phyloP scores from a whole-genome alignment of 2,113 vertebrate species.

The Polypterus senegalus region DNA sequence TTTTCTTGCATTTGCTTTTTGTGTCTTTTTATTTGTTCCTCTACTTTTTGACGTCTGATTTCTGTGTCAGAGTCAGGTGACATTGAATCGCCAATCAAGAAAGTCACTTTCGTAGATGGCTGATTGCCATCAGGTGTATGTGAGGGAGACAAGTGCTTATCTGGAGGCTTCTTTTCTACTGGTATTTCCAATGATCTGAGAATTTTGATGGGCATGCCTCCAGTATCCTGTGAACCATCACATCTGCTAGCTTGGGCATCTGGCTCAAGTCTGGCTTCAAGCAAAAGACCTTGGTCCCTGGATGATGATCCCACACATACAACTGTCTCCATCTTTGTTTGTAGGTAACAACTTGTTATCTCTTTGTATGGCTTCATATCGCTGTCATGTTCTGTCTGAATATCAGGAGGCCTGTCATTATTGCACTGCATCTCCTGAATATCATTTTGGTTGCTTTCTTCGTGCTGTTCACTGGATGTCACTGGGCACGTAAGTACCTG shows the following conservation, averaged over 20 bases:
- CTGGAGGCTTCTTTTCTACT: conserved; percentile 80
- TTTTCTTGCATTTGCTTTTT: conserved; percentile 51
- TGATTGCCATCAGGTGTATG: conserved; percentile 41
- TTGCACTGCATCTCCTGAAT: too few relatives aligned
- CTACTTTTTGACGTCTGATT: conserved; percentile 60
- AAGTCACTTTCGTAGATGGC: conserved; percentile 76
- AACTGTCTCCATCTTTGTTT: conserved; percentile 57
- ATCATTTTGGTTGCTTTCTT: too few relatives aligned
- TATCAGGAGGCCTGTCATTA: conserved; percentile 17
- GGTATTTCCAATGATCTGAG: conserved; percentile 36
- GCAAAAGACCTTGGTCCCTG: conserved; percentile 32
- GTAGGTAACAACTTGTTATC: conserved; percentile 36
- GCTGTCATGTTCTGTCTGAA: conserved; percentile 37
- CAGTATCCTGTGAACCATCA: conserved; percentile 26
- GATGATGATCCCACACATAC: conserved; percentile 55
- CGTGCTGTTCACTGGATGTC: conserved; percentile 32
- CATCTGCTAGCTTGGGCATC: conserved; percentile 23
- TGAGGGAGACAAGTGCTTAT: conserved; percentile 50
- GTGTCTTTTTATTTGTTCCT: conserved; percentile 64
- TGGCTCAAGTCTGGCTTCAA: conserved; percentile 30
- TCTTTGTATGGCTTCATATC: conserved; percentile 43
- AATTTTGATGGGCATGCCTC: conserved; percentile 26
- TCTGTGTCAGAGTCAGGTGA: conserved; percentile 94
- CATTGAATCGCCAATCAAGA: conserved; percentile 93
- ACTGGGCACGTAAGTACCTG: conserved; percentile 60